phyloP scores from a whole-genome alignment of 2,113 vertebrate genomes.

The Pelusios castaneus region DNA sequence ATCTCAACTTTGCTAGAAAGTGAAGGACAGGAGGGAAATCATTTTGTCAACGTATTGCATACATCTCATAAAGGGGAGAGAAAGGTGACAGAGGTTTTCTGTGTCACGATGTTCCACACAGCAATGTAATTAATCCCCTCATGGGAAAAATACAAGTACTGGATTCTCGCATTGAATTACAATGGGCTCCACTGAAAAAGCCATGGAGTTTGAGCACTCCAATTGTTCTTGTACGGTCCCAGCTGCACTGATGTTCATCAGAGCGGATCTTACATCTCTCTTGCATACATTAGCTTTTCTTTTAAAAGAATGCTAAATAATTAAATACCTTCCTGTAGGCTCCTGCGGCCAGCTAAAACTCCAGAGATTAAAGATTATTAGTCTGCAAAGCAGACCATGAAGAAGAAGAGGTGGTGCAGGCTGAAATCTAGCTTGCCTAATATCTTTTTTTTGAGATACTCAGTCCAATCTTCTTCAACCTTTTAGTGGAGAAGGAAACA shows the following conservation, averaged over 20 bases:
- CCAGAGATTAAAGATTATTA: slow-evolving; percentile 46
- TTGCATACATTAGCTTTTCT: slow-evolving; percentile 32
- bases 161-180: not conserved
- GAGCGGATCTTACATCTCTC: slow-evolving; percentile 26
- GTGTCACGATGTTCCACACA: not conserved
- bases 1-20: slow-evolving; percentile 11
- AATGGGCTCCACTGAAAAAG: not conserved
- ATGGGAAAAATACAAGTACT: not conserved
- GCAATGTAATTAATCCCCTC: not conserved
- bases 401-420: not conserved
- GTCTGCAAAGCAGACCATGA: slow-evolving; percentile 18
- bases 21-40: not conserved
- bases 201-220: not conserved
- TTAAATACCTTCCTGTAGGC: not conserved
- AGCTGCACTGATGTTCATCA: not conserved
- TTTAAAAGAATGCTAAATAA: slow-evolving; percentile 60
- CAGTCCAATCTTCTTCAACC: not conserved
- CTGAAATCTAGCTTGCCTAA: not conserved
- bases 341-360: not conserved
- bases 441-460: not conserved
- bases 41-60: not conserved
- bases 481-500: not conserved
- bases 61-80: not conserved
- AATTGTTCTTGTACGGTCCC: not conserved
- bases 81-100: not conserved